Percentiles rank a stretch among this genome's conserved stretches.
Conservation (phyloP, 2,113 vertebrate species). For the Petrocephalus zakoni region DNA sequence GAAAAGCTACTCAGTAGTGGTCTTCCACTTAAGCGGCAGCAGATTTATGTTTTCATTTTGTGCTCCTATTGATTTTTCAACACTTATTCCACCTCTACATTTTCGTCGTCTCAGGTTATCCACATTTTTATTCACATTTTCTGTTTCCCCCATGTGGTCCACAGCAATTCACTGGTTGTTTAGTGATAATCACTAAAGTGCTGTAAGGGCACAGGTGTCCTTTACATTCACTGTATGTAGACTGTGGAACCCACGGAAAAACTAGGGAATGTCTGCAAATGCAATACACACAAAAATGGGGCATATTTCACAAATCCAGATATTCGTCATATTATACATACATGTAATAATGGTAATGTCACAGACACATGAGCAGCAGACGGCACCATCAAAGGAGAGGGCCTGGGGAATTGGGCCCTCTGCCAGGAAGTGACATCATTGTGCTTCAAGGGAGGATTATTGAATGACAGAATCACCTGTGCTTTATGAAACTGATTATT, state of each 20-base stretch:
- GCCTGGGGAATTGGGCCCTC: background rate
- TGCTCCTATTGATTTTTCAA: background rate
- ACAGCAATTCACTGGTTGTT: background rate
- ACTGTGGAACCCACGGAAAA: background rate
- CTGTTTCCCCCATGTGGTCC: background rate
- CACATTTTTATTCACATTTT: background rate
- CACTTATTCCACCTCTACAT: background rate
- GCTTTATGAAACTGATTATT: background rate
- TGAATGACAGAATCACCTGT: background rate
- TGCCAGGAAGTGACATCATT: background rate
- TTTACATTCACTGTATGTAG: background rate
- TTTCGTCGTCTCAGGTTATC: background rate
- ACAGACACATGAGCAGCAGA: background rate
- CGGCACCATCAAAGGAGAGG: background rate
- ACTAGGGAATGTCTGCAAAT: background rate
- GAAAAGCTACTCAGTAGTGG: background rate
- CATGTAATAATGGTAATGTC: background rate
- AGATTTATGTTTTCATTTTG: background rate
- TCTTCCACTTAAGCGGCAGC: background rate
- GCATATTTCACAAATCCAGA: background rate
- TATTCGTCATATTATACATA: background rate
- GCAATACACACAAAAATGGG: background rate
- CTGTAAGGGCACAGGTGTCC: background rate
- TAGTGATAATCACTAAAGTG: background rate
- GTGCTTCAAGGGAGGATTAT: background rate